Percentiles rank a stretch among this genome's conserved stretches.
Evolutionary conservation across 2,797 vertebrate genomes (phyloP).

Genomic region (Cyclura pinguis): DNA sequence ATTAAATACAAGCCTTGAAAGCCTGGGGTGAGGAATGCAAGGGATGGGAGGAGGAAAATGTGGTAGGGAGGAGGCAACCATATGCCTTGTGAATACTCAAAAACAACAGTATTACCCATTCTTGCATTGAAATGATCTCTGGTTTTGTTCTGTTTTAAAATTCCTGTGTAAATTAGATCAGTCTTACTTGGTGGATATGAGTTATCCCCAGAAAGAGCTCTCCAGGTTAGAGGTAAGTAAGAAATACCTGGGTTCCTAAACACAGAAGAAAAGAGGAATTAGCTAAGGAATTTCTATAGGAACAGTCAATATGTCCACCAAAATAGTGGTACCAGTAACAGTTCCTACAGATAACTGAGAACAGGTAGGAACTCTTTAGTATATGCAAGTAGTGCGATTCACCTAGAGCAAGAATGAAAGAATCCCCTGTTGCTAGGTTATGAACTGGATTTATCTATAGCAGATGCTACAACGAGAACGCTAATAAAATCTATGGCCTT

Average conservation of each 20-base stretch:
- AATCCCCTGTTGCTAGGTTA: background rate
- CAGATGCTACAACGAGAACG: slow-evolving; percentile 27
- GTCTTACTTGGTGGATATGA: no score
- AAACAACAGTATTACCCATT: no score
- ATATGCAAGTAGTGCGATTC: background rate
- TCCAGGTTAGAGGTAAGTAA: background rate
- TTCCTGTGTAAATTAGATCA: no score
- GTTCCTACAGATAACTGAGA: no score
- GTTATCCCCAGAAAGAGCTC: background rate
- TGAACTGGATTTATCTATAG: slow-evolving; percentile 15
- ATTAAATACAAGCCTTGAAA: no score
- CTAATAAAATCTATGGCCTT: slow-evolving; percentile 30
- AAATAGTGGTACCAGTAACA: background rate
- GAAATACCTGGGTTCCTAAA: background rate
- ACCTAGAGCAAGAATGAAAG: background rate
- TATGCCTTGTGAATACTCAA: no score
- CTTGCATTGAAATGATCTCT: no score
- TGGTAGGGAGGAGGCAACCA: no score
- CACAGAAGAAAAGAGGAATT: background rate
- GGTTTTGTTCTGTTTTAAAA: no score
- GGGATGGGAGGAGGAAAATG: no score
- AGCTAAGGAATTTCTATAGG: background rate
- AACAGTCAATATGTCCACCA: no score
- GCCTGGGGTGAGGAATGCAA: no score
- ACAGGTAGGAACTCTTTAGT: background rate